Conservation (phyloP, 2,797 vertebrate species). For the Sorex maritimensis region DNA sequence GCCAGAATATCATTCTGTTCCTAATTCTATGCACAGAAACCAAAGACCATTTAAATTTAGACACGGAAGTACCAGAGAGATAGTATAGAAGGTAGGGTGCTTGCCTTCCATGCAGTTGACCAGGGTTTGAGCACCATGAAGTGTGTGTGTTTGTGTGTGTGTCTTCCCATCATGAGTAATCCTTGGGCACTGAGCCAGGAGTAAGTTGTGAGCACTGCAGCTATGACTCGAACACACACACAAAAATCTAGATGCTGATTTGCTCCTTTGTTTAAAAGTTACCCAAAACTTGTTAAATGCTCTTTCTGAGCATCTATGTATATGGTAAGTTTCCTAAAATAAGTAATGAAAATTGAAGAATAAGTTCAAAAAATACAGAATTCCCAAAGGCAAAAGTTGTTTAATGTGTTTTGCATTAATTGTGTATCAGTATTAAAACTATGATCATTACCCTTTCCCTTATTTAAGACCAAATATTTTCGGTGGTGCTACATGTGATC, state of each 20-base stretch:
- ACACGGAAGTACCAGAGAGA: too few relatives aligned
- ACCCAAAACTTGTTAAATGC: neutral
- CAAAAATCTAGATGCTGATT: conserved; percentile 43
- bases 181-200: too few relatives aligned
- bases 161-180: too few relatives aligned
- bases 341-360: neutral
- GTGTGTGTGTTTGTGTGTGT: too few relatives aligned
- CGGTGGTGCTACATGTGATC: conserved; percentile 10
- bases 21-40: neutral
- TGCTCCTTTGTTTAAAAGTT: conserved; percentile 12
- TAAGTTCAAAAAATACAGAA: neutral
- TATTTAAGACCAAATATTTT: conserved; percentile 10
- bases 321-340: neutral
- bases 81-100: too few relatives aligned
- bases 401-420: neutral
- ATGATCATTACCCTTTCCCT: conserved; percentile 28
- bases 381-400: conserved; percentile 30
- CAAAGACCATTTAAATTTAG: neutral
- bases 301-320: neutral
- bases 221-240: too few relatives aligned
- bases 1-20: neutral
- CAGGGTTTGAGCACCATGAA: too few relatives aligned
- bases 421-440: conserved; percentile 23
- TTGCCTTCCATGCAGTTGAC: too few relatives aligned
- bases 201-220: too few relatives aligned